Conservation (phyloP, 2,113 vertebrate genomes). For the Siniperca chuatsi region DNA sequence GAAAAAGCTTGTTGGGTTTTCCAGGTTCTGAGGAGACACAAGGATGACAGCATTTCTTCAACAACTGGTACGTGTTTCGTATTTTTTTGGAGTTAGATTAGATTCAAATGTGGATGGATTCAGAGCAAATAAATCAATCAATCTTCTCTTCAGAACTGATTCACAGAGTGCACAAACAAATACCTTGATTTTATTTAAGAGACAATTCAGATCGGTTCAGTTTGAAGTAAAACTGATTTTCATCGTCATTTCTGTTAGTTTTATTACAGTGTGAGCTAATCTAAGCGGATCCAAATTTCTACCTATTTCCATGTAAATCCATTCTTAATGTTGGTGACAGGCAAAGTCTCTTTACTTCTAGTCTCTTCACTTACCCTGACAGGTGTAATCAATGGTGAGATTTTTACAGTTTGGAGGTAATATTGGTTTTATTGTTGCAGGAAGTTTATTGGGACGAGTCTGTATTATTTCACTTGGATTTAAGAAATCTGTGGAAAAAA, state of each 20-base stretch:
- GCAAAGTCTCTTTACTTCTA: neutral
- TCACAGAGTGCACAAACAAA: neutral
- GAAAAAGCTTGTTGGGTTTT: accelerated
- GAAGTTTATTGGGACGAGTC: accelerated
- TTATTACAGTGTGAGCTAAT: neutral
- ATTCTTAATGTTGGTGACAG: neutral
- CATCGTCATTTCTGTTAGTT: neutral
- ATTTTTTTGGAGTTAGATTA: neutral
- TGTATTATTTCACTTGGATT: accelerated
- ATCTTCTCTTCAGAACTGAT: neutral
- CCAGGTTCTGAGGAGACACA: slow-evolving; percentile 10
- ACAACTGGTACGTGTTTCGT: neutral
- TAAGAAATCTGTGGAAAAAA: slow-evolving; percentile 32
- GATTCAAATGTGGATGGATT: neutral
- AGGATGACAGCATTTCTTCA: neutral
- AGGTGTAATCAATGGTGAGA: slow-evolving; percentile 31
- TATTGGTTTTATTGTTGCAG: neutral
- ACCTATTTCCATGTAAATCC: neutral
- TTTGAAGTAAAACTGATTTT: neutral
- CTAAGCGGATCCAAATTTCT: neutral
- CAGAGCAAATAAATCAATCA: neutral
- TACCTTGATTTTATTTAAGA: neutral
- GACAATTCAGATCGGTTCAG: neutral
- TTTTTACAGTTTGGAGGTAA: slow-evolving; percentile 16
- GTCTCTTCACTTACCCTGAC: slow-evolving; percentile 47